Base-by-base conservation (phyloP, 37 sponge, comb jelly and placozoan species). In the Mnemiopsis leidyi region DNA sequence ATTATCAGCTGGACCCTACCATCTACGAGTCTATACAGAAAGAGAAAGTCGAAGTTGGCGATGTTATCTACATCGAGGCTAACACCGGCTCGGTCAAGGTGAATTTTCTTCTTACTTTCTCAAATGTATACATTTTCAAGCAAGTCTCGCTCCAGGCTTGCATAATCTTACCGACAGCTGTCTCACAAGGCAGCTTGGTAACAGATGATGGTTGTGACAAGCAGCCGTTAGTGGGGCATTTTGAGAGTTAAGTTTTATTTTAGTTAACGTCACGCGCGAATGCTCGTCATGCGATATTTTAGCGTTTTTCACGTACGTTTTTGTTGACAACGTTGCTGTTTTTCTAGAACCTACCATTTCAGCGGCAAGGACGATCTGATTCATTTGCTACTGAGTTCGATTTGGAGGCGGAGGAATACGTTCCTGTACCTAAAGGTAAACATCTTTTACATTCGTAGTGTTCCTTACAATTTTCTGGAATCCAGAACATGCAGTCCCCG, bases 51-150 rank as follows among this genome's bases (percentile, higher is more conserved):
- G 96, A 95, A 61, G 95, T 94, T 69, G 99, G 99, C 0, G 99
- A 98, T 93, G 99, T 98, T n/a, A 98, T 98, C 34, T 98, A 98
- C 93, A 98, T 98, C 24, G 99, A 98, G 77, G 94, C 99, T 23
- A 98, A 96, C 95, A 98, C 97, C 82, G 99, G 99, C 0, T 96
- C 99, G 0, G 97, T 98, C 26, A 98, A 98, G 93, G 93, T 92
- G 23, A 21, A n/a, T 40, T 7, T 85, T 23, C 7, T 23, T 31
- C 35, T 79, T 3, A 7, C 82, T 21, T 34, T 35, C n/a, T n/a
- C n/a, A n/a, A n/a, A n/a, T n/a, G n/a, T n/a, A n/a, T n/a, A 23
- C 23, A 68, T 23, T 68, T 68, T 23, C 69, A 68, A 23, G 69
- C 23, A 23, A 23, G 23, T 68, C 23, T 23, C 23, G 23, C 23